phyloP scores from a whole-genome alignment of 2,888 invertebrate genomes.

The Erpobdella octoculata region DNA sequence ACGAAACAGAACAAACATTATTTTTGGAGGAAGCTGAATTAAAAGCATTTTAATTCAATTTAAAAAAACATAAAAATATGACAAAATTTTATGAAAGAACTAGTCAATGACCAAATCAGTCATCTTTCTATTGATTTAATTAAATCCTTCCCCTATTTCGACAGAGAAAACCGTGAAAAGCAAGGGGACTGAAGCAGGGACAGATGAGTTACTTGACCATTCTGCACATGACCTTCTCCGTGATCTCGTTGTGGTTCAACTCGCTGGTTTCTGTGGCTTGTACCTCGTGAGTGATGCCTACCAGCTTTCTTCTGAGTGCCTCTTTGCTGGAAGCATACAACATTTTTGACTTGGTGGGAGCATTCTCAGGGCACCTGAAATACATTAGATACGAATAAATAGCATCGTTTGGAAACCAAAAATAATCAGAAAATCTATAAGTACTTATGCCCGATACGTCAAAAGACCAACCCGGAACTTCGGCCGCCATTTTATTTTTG shows the following conservation, averaged over 20 bases:
- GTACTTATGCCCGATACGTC: neutral
- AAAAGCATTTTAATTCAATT: too few relatives aligned
- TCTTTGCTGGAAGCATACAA: constrained; percentile 33
- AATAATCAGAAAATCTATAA: neutral
- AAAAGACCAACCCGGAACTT: neutral
- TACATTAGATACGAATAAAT: neutral
- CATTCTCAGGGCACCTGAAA: constrained; percentile 31
- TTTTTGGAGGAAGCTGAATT: too few relatives aligned
- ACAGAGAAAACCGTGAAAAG: too few relatives aligned
- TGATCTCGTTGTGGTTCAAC: constrained; percentile 24
- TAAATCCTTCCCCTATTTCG: too few relatives aligned
- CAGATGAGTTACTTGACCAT: constrained; percentile 21
- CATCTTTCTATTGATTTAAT: too few relatives aligned
- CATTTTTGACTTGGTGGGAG: constrained; percentile 30
- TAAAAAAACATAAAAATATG: too few relatives aligned
- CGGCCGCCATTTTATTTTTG: constrained; percentile 6
- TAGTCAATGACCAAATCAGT: too few relatives aligned
- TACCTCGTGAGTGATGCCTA: constrained; percentile 28
- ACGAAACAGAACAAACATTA: too few relatives aligned
- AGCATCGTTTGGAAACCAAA: neutral
- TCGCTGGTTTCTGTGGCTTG: constrained; percentile 30
- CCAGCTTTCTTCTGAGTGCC: constrained; percentile 32
- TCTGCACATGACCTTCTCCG: constrained; percentile 28
- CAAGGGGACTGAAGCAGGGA: too few relatives aligned
- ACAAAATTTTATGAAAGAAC: too few relatives aligned